These are phyloP conservation scores for Protobothrops flavoviridis DNA, from an alignment of 2,113 vertebrate genomes.

Conservation along the genomic window DNA sequence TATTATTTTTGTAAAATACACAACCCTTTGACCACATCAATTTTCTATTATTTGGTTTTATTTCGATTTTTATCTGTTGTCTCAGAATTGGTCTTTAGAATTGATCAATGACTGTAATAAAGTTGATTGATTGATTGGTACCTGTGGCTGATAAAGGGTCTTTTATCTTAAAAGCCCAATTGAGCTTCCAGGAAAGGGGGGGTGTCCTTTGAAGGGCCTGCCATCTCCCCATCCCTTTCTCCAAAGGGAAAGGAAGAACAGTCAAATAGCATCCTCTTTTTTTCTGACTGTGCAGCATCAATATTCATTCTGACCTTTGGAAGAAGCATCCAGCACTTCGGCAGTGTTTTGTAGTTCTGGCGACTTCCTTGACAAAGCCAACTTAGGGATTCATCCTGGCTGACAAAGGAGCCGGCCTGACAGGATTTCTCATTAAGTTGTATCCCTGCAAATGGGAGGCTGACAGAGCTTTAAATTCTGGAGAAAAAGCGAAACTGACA, in stretches of 20 bases:
- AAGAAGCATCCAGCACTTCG: fast-evolving
- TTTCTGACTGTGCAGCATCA: background rate
- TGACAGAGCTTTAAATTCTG: fast-evolving
- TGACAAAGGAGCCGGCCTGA: conserved; percentile 2
- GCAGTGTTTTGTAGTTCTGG: fast-evolving
- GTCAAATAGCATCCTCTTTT: background rate
- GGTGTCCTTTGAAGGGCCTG: background rate
- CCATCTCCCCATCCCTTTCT: background rate
- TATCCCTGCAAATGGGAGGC: background rate
- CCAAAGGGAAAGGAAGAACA: background rate
- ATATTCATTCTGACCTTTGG: background rate
- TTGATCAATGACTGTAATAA: background rate
- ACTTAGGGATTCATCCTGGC: background rate
- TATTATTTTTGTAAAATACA: background rate
- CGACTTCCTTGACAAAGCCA: fast-evolving
- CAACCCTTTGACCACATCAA: background rate
- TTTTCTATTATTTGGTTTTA: background rate
- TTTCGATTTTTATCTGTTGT: background rate
- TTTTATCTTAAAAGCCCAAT: background rate
- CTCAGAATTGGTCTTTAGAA: background rate
- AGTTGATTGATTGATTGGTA: background rate
- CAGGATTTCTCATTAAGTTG: fast-evolving
- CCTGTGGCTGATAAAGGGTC: background rate
- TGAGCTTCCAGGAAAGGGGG: background rate
- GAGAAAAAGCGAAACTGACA: background rate